Percentiles rank a stretch among this genome's conserved stretches.
Evolutionary conservation across 37 sponge, comb jelly and placozoan species (phyloP).

Genomic region (Diacarnus erythraeanus): DNA sequence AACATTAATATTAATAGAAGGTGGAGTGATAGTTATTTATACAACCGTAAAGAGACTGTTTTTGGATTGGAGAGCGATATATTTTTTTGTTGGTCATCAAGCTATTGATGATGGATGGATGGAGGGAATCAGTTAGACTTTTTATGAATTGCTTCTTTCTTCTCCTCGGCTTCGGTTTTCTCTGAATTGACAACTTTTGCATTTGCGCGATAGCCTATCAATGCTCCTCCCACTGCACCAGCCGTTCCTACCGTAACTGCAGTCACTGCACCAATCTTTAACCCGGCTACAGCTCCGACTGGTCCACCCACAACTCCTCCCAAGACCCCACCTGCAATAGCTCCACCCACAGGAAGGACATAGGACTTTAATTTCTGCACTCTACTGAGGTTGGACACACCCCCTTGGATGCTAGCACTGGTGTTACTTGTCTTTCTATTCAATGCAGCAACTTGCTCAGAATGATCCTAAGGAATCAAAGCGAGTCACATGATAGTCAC

Average conservation of each 20-base stretch:
- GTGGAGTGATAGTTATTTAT: too few relatives aligned
- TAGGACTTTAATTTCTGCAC: conserved; percentile 33
- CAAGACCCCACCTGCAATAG: conserved; percentile 62
- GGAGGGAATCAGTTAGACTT: too few relatives aligned
- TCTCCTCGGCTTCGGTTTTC: too few relatives aligned
- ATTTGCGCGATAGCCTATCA: conserved; percentile 27
- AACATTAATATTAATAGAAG: too few relatives aligned
- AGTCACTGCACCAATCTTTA: conserved; percentile 31
- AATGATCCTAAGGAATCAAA: not conserved
- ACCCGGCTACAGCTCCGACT: conserved; percentile 64
- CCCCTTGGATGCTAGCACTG: not conserved
- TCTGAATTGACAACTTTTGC: too few relatives aligned
- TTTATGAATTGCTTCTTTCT: too few relatives aligned
- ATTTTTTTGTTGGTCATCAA: not conserved
- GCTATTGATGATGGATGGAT: too few relatives aligned
- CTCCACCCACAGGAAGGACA: conserved; percentile 76
- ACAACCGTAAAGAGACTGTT: too few relatives aligned
- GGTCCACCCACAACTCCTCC: conserved; percentile 80
- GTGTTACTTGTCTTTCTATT: not conserved
- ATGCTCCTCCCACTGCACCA: conserved; percentile 54
- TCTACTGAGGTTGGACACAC: not conserved
- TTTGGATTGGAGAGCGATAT: not conserved
- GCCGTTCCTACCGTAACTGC: conserved; percentile 31
- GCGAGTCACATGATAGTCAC: not conserved
- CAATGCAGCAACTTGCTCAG: not conserved